Evolutionary conservation across 2,113 vertebrate species (phyloP).

Genomic region (Fukomys damarensis): DNA sequence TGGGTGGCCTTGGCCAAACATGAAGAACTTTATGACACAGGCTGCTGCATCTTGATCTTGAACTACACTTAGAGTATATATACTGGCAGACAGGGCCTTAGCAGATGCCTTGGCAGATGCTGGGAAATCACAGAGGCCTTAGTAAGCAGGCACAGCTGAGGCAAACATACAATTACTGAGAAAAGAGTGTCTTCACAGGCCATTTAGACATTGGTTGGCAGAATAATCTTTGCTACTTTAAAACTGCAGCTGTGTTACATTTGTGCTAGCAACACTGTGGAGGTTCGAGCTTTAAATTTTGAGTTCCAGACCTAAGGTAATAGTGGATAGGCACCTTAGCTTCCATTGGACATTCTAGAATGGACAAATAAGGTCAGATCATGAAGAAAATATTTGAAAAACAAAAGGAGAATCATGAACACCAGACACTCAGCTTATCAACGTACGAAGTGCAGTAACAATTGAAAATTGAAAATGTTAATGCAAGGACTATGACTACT

Average conservation of each 20-base stretch:
- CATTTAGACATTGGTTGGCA: slow-evolving; percentile 21
- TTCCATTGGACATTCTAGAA: not conserved
- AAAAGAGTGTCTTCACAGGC: slow-evolving; percentile 56
- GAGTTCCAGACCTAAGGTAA: not conserved
- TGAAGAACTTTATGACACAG: not conserved
- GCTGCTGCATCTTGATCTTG: slow-evolving; percentile 49
- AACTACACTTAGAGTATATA: slow-evolving; percentile 49
- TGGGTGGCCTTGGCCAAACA: not conserved
- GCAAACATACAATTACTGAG: slow-evolving; percentile 62
- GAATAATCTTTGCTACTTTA: slow-evolving; percentile 48
- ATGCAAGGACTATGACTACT: not conserved
- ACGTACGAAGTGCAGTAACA: not conserved
- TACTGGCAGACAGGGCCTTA: slow-evolving; percentile 52
- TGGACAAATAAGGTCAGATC: not conserved
- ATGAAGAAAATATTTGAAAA: not conserved
- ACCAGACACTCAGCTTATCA: not conserved
- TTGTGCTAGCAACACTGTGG: not conserved
- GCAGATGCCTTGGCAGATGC: slow-evolving; percentile 71
- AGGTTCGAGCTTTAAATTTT: slow-evolving; percentile 14
- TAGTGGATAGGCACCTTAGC: not conserved
- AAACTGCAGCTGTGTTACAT: slow-evolving; percentile 35
- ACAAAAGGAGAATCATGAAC: not conserved
- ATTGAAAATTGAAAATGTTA: not conserved
- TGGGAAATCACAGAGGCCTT: slow-evolving; percentile 61
- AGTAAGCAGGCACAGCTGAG: slow-evolving; percentile 62